Evolutionary conservation across 2,888 invertebrate genomes (phyloP).

Genomic region (Cheilosia vernalis): DNA sequence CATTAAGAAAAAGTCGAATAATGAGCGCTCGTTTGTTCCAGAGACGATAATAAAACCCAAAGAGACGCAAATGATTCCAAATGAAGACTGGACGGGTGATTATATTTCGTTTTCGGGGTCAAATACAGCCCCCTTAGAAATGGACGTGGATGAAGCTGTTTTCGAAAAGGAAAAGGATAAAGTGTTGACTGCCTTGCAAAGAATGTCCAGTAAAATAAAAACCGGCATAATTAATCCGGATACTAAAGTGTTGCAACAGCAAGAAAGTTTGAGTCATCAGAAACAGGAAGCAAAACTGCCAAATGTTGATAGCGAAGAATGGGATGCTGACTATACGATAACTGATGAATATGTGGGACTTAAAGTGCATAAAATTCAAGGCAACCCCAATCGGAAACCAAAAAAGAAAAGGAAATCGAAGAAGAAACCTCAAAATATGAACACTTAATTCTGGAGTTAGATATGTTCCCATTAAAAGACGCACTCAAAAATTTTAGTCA

Average conservation of each 20-base stretch:
- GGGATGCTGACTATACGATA: constrained; percentile 3
- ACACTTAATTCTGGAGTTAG: not conserved
- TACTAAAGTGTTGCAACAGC: not conserved
- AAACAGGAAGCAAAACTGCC: not conserved
- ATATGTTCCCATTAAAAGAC: not conserved
- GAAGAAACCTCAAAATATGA: not conserved
- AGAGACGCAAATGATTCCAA: not conserved
- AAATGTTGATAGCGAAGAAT: constrained; percentile 14
- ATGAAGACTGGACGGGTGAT: constrained; percentile 47
- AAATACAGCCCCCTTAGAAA: not conserved
- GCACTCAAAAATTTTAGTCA: no score
- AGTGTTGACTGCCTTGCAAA: constrained; percentile 9
- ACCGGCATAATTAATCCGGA: not conserved
- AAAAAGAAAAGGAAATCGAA: constrained; percentile 27
- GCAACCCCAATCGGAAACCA: constrained; percentile 24
- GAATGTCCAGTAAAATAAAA: not conserved
- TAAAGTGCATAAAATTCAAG: constrained; percentile 35
- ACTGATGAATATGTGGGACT: not conserved
- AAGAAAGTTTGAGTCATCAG: not conserved
- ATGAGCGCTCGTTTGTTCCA: constrained; percentile 39
- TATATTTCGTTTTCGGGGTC: constrained; percentile 34
- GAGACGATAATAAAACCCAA: not conserved
- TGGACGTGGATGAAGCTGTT: not conserved
- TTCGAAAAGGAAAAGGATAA: constrained; percentile 27
- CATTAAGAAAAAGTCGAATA: not conserved